These are phyloP conservation scores for Luffia ferchaultella DNA, from an alignment of 2,888 invertebrate species.

Conservation along the genomic window DNA sequence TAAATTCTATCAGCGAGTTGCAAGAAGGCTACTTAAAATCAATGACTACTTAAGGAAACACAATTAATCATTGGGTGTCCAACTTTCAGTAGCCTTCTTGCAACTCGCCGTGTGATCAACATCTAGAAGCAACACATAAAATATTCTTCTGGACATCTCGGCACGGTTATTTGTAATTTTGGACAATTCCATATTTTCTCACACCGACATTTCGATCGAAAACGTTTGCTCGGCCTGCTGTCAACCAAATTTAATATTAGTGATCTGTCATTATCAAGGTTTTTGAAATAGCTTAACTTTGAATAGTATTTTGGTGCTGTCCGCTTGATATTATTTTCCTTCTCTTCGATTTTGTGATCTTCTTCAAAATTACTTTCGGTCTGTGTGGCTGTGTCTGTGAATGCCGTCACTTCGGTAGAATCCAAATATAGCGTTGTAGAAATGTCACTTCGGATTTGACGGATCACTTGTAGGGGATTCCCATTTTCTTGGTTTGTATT, in stretches of 20 bases:
- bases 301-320: constrained; percentile 14
- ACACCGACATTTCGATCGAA: constrained; percentile 47
- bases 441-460: not conserved
- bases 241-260: constrained; percentile 28
- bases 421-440: constrained; percentile 11
- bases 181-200: constrained; percentile 58
- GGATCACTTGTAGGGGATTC: not conserved
- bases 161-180: constrained; percentile 51
- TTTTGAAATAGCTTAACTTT: constrained; percentile 40
- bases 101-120: too few species aligned
- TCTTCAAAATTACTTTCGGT: constrained; percentile 19
- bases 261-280: constrained; percentile 19
- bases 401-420: constrained; percentile 15
- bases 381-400: constrained; percentile 15
- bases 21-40: too few species aligned
- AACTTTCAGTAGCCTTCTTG: too few species aligned
- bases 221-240: constrained; percentile 28
- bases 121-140: constrained; percentile 52
- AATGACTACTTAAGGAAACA: too few species aligned
- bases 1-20: too few species aligned
- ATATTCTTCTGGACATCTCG: constrained; percentile 52
- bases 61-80: too few species aligned
- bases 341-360: constrained; percentile 24
- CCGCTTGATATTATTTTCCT: not conserved
- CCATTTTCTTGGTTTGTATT: not conserved